These are phyloP conservation scores for Azorinus chamasolen DNA, from an alignment of 2,888 invertebrate genomes.

Conservation along the genomic window DNA sequence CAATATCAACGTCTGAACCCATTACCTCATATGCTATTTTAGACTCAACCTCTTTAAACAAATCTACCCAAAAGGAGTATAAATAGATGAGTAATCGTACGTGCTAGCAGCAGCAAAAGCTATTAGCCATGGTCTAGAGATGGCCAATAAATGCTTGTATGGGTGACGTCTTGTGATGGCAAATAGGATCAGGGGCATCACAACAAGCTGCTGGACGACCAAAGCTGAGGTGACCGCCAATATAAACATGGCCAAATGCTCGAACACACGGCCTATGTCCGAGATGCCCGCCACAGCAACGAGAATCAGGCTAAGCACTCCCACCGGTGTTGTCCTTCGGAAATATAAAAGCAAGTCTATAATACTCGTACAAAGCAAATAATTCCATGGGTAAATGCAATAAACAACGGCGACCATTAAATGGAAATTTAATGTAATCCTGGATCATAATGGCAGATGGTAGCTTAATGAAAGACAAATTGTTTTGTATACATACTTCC, in stretches of 20 bases:
- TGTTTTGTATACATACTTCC: too few relatives aligned
- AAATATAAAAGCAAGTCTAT: background rate
- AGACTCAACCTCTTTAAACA: too few relatives aligned
- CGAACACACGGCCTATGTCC: constrained; percentile 51
- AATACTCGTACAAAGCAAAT: too few relatives aligned
- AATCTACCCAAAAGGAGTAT: too few relatives aligned
- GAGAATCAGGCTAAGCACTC: constrained; percentile 64
- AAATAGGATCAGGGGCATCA: constrained; percentile 73
- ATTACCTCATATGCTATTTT: too few relatives aligned
- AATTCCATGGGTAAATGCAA: too few relatives aligned
- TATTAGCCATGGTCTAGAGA: constrained; percentile 73
- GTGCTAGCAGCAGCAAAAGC: constrained; percentile 78
- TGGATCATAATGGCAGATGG: too few relatives aligned
- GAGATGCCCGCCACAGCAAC: constrained; percentile 57
- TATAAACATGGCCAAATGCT: constrained; percentile 66
- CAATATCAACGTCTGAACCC: too few relatives aligned
- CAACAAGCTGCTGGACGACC: constrained; percentile 73
- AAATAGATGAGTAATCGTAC: too few relatives aligned
- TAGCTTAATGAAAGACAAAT: too few relatives aligned
- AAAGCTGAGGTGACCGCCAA: constrained; percentile 71
- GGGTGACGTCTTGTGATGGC: constrained; percentile 75
- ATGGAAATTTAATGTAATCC: too few relatives aligned
- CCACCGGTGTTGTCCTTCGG: constrained; percentile 64
- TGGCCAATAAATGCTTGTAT: constrained; percentile 60
- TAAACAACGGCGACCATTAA: too few relatives aligned